These are phyloP conservation scores for Lepetodrilus schrolli DNA, from an alignment of 2,888 invertebrate species.

Conservation along the genomic window DNA sequence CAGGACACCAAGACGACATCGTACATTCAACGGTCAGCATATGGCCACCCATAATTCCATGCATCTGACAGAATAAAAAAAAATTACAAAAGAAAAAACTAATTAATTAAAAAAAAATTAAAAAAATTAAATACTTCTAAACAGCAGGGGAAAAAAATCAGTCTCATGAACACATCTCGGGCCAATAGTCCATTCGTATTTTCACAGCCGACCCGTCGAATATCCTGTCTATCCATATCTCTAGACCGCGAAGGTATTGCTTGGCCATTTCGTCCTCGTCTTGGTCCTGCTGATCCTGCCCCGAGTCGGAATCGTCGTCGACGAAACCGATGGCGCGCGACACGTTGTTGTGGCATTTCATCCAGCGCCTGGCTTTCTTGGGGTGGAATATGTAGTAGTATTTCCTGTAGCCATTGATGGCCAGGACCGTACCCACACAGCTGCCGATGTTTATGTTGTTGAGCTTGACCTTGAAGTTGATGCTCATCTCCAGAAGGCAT, in stretches of 20 bases:
- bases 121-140: too few species aligned
- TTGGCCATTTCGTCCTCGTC: conserved; percentile 44
- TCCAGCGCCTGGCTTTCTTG: conserved; percentile 58
- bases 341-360: conserved; percentile 50
- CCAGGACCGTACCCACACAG: conserved; percentile 93
- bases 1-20: too few species aligned
- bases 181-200: conserved; percentile 98
- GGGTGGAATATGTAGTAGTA: conserved; percentile 98
- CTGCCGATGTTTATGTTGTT: conserved; percentile 88
- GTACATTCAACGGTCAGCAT: too few species aligned
- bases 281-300: conserved; percentile 42
- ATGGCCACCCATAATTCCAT: too few species aligned
- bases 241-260: conserved; percentile 83
- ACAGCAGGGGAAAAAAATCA: too few species aligned
- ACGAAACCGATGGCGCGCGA: conserved; percentile 59
- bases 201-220: conserved; percentile 97
- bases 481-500: conserved; percentile 85
- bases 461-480: conserved; percentile 84
- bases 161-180: conserved; percentile 75
- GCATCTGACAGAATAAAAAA: neutral
- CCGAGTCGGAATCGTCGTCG: conserved; percentile 45
- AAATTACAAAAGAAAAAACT: neutral
- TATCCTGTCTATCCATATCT: conserved; percentile 96
- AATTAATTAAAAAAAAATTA: neutral
- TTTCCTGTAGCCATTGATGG: conserved; percentile 95